A percentile compares a stretch with the other conserved stretches of the same genome.
phyloP scores from a whole-genome alignment of 2,888 invertebrate species.

The Drosophila rubida region DNA sequence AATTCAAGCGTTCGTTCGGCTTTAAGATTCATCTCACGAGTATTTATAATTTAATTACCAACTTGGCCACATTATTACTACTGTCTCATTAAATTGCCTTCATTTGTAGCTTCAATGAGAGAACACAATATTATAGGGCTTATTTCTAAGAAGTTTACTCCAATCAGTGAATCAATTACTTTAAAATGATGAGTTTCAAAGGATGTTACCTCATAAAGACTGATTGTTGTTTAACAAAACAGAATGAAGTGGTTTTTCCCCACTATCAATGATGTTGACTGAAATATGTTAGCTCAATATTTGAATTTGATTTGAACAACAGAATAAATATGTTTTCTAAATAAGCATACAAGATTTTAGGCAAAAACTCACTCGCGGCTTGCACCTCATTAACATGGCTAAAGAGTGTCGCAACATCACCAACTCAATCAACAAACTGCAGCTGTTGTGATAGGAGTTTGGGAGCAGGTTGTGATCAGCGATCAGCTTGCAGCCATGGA shows the following conservation, averaged over 20 bases:
- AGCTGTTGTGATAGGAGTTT: conserved; percentile 10
- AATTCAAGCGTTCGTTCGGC: conserved; percentile 12
- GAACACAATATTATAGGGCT: too few relatives aligned
- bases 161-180: too few relatives aligned
- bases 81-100: conserved; percentile 5
- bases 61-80: neutral
- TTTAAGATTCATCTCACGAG: neutral
- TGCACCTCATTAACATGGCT: conserved; percentile 64
- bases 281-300: too few relatives aligned
- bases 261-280: too few relatives aligned
- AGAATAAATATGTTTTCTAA: too few relatives aligned
- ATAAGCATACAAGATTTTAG: too few relatives aligned
- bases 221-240: too few relatives aligned
- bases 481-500: conserved; percentile 25
- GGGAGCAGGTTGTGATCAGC: conserved; percentile 15
- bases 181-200: too few relatives aligned
- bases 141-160: too few relatives aligned
- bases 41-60: conserved; percentile 3
- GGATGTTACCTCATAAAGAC: too few relatives aligned
- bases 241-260: too few relatives aligned
- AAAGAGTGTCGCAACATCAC: conserved; percentile 48
- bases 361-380: conserved; percentile 28
- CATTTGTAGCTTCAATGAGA: neutral
- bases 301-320: too few relatives aligned
- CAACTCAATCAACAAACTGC: conserved; percentile 20